Percentiles rank a stretch among this genome's conserved stretches.
phyloP scores from a whole-genome alignment of 1,140 invertebrate genomes.

The Heliothis virescens region DNA sequence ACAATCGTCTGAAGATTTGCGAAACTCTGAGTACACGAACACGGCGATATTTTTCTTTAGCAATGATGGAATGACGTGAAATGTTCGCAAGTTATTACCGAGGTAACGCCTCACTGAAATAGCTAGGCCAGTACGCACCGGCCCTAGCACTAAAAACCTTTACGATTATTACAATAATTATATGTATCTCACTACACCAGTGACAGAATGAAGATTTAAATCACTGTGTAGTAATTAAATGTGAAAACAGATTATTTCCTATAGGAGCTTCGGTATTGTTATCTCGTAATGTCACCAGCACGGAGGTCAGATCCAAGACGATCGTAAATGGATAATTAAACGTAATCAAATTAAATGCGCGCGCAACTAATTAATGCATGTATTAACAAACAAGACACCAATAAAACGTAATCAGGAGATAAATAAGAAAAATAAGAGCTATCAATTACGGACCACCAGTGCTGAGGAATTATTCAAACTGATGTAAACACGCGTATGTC shows the following conservation, averaged over 20 bases:
- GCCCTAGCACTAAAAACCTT: constrained; percentile 46
- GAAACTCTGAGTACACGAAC: neutral
- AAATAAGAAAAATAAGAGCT: constrained; percentile 33
- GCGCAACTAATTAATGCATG: constrained; percentile 27
- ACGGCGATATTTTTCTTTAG: constrained; percentile 13
- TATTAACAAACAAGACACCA: constrained; percentile 29
- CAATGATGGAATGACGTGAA: constrained; percentile 22
- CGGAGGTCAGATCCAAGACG: constrained; percentile 8
- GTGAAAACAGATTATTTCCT: neutral
- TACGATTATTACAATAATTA: constrained; percentile 54
- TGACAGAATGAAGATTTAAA: constrained; percentile 40
- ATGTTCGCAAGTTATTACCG: constrained; percentile 29
- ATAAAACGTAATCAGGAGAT: constrained; percentile 46
- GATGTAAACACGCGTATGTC: constrained; percentile 53
- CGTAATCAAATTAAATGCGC: constrained; percentile 35
- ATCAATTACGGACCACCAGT: constrained; percentile 51
- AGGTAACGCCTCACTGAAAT: constrained; percentile 28
- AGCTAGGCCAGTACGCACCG: constrained; percentile 21
- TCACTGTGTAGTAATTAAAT: constrained; percentile 20
- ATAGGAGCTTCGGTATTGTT: constrained; percentile 4
- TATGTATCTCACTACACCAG: constrained; percentile 8
- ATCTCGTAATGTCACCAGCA: constrained; percentile 6
- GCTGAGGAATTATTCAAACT: constrained; percentile 44
- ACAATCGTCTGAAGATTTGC: neutral
- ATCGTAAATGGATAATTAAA: constrained; percentile 34